Evolutionary conservation across 2,113 vertebrate species (phyloP), one percentile per base, ranked within the genome.

Genomic region (Cygnus buccinator): DNA sequence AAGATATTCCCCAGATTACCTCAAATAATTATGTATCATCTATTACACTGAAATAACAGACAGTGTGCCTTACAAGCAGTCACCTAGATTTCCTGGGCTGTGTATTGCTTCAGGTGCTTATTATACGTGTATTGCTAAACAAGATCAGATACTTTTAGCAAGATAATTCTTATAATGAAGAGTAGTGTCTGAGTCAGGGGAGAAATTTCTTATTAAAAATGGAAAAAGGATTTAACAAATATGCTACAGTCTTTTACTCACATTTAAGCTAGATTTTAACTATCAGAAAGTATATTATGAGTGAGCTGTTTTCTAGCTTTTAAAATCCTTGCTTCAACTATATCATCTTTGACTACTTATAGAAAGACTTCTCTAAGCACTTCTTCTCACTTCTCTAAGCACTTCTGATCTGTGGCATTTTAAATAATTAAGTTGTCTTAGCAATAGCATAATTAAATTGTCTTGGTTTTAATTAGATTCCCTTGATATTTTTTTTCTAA

Each of bases 381-480:
- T 84, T 91, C 43, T 95, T 39, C 46, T 48, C 46, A 89, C 89
- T 96, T 96, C 94, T 93, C 70, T 79, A 77, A 91, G 81, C 57
- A 87, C 55, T 84, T 91, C 44, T 95, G 70, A 97, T 87, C 81
- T 80, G 55, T 93, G 94, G 73, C 73, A 95, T 93, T 96, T 97
- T 86, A 91, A 95, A 94, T 92, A 96, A 97, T 97, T 94, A 93
- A 94, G 94, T 65, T 89, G 83, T 94, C 87, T 61, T 84, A 7
- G 37, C 81, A 77, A 61, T 73, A 86, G 75, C 11, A 12, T 95
- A 95, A 97, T 96, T 97, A 96, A 97, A 96, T 92, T 84, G 41
- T 68, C 89, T 87, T 94, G 35, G 55, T 92, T 95, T 97, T 97
- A 97, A 97, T 97, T 97, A 95, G 35, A 96, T 90, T 91, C 81